Evolutionary conservation across 2,113 vertebrate species (phyloP).

Genomic region (Synchiropus splendidus): DNA sequence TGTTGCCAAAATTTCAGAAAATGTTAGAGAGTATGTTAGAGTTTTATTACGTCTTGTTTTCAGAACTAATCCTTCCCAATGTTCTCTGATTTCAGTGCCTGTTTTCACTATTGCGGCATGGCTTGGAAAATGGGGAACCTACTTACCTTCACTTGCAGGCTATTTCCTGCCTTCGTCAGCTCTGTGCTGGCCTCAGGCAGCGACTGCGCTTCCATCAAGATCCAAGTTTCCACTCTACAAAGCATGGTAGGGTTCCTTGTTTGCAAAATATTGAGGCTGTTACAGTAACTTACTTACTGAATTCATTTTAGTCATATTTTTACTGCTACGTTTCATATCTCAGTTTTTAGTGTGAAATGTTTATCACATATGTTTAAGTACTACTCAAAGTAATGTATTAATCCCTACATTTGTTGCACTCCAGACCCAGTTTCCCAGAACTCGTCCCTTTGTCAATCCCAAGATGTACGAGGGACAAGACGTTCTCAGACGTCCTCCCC

Average conservation of each 20-base stretch:
- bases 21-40: too few relatives aligned
- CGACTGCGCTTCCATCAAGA: conserved; percentile 87
- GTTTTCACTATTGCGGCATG: conserved; percentile 75
- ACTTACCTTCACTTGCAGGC: conserved; percentile 72
- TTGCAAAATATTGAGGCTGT: not conserved
- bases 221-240: conserved; percentile 80
- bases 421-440: conserved; percentile 83
- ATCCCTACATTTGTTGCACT: not conserved
- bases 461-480: conserved; percentile 65
- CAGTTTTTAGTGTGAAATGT: too few relatives aligned
- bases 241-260: conserved; percentile 68
- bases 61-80: too few relatives aligned
- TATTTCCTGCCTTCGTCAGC: conserved; percentile 77
- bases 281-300: not conserved
- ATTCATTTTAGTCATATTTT: too few relatives aligned
- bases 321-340: too few relatives aligned
- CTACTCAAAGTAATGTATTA: not conserved
- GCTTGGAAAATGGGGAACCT: conserved; percentile 68
- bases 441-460: conserved; percentile 82
- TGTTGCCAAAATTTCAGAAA: too few relatives aligned
- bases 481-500: conserved; percentile 77
- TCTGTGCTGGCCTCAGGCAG: conserved; percentile 75
- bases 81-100: conserved; percentile 72
- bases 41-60: too few relatives aligned
- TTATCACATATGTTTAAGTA: not conserved